These are phyloP conservation scores for Drosophila repleta DNA, from an alignment of 1,140 invertebrate genomes.

Conservation along the genomic window DNA sequence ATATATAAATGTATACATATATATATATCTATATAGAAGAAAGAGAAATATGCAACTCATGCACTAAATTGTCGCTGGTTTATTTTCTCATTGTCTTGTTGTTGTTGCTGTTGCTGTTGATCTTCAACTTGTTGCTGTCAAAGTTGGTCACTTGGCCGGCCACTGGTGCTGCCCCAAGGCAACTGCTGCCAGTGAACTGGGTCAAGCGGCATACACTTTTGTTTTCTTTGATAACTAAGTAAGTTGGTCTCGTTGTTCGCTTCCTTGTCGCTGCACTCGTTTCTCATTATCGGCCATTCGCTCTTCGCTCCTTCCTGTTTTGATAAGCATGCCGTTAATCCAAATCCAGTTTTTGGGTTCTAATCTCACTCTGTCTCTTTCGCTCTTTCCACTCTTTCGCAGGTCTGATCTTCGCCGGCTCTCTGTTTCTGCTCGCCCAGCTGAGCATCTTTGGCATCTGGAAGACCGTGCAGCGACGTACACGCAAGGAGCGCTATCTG, in stretches of 20 bases:
- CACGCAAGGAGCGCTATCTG: constrained; percentile 87
- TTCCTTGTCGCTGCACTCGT: constrained; percentile 47
- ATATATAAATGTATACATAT: not conserved
- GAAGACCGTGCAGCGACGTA: constrained; percentile 88
- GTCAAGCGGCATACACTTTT: constrained; percentile 78
- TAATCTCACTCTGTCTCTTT: not conserved
- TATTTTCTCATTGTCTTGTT: constrained; percentile 71
- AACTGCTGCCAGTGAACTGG: constrained; percentile 42
- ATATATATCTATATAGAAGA: not conserved
- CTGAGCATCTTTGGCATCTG: constrained; percentile 80
- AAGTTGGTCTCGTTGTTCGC: constrained; percentile 49
- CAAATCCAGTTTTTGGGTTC: not conserved
- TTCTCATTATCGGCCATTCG: constrained; percentile 31
- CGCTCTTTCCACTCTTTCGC: constrained; percentile 7
- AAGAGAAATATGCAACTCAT: constrained; percentile 76
- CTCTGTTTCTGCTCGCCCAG: constrained; percentile 76
- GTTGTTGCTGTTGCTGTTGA: constrained; percentile 49
- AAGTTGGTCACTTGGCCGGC: constrained; percentile 75
- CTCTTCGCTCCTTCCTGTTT: constrained; percentile 24
- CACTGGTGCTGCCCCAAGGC: constrained; percentile 9
- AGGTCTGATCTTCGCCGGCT: constrained; percentile 77
- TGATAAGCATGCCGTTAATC: constrained; percentile 29
- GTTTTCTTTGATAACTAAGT: constrained; percentile 77
- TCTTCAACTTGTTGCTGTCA: constrained; percentile 80
- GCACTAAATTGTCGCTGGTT: constrained; percentile 81